Conservation (phyloP, 2,797 vertebrate genomes). For the Channa striata region DNA sequence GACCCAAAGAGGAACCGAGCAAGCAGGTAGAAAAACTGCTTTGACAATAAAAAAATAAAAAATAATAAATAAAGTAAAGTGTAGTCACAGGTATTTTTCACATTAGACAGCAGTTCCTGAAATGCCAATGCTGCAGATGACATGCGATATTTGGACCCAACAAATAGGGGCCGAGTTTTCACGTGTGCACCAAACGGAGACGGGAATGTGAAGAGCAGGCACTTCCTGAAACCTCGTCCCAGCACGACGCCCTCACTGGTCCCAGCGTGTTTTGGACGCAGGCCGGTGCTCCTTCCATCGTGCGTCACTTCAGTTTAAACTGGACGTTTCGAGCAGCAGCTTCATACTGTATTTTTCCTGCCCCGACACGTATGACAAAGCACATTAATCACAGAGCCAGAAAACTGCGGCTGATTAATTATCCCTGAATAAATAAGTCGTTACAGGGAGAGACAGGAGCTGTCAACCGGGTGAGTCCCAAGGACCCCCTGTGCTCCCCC, state of each 20-base stretch:
- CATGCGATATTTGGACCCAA: background rate
- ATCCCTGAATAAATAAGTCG: slow-evolving; percentile 85
- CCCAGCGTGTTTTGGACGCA: background rate
- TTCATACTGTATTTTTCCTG: slow-evolving; percentile 44
- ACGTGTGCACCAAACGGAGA: background rate
- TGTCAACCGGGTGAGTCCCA: slow-evolving; percentile 75
- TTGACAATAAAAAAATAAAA: background rate
- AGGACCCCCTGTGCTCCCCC: slow-evolving; percentile 56
- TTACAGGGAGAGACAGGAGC: slow-evolving; percentile 80
- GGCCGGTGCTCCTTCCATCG: too few relatives aligned
- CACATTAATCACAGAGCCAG: slow-evolving; percentile 80
- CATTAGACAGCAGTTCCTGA: background rate
- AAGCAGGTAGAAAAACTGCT: background rate
- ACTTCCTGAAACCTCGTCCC: background rate
- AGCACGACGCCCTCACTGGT: background rate
- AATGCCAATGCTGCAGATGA: slow-evolving; percentile 11
- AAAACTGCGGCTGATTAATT: slow-evolving; percentile 82
- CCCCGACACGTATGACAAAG: slow-evolving; percentile 74
- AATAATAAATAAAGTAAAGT: background rate
- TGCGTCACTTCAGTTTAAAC: background rate
- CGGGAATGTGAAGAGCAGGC: background rate
- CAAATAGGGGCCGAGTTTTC: background rate
- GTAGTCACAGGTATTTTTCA: background rate
- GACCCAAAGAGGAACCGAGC: background rate
- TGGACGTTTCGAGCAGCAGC: slow-evolving; percentile 19